Evolutionary conservation across 2,888 invertebrate species (phyloP).

Genomic region (Pollenia amentaria): DNA sequence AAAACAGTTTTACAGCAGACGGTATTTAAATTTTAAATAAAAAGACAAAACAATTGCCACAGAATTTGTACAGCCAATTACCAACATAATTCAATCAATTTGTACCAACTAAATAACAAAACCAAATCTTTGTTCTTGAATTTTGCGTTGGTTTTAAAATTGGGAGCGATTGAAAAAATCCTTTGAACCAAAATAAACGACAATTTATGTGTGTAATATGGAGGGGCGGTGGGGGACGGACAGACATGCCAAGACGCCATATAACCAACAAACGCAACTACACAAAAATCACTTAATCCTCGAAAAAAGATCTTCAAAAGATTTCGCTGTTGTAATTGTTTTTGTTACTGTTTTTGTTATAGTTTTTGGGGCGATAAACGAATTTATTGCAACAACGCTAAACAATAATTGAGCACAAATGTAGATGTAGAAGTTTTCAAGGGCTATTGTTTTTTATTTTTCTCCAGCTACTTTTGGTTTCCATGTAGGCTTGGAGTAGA

Average conservation of each 20-base stretch:
- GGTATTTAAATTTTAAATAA: conserved; percentile 43
- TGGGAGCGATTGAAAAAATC: conserved; percentile 32
- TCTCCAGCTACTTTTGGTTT: neutral
- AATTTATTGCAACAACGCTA: conserved; percentile 83
- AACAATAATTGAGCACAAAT: conserved; percentile 80
- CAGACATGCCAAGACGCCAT: conserved; percentile 37
- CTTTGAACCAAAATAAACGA: conserved; percentile 35
- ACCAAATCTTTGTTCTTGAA: conserved; percentile 69
- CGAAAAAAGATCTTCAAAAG: conserved; percentile 79
- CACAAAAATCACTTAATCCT: conserved; percentile 81
- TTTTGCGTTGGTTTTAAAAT: conserved; percentile 1
- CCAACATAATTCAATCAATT: conserved; percentile 83
- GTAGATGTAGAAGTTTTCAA: conserved; percentile 73
- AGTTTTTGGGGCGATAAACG: conserved; percentile 82
- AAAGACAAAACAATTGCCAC: neutral
- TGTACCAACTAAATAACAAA: conserved; percentile 75
- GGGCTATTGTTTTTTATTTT: conserved; percentile 63
- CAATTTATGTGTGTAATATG: conserved; percentile 30
- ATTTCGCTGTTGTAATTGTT: conserved; percentile 70
- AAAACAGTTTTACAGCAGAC: neutral
- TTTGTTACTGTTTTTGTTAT: conserved; percentile 10
- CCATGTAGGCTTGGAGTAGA: conserved; percentile 10
- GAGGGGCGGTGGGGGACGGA: neutral
- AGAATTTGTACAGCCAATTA: conserved; percentile 77
- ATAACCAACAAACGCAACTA: conserved; percentile 39